Percentiles rank a stretch among this genome's conserved stretches.
These are phyloP conservation scores for Tarsius wallacei DNA, from an alignment of 2,797 vertebrate species.

Conservation along the genomic window DNA sequence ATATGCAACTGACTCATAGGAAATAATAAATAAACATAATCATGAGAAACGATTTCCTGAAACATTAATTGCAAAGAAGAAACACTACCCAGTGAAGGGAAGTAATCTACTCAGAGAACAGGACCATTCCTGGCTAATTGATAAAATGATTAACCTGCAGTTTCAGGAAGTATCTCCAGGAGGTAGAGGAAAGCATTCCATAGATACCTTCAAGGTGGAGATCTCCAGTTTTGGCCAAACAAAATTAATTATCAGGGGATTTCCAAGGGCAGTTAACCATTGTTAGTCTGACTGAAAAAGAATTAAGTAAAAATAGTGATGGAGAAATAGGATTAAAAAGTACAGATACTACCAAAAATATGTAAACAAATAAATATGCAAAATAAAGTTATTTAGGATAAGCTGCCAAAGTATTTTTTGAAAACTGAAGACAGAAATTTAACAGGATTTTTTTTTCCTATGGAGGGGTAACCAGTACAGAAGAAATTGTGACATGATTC, in stretches of 20 bases:
- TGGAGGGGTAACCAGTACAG: background rate
- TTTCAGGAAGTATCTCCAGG: conserved; percentile 78
- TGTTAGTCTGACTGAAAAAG: conserved; percentile 42
- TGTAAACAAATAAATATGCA: background rate
- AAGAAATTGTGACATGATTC: background rate
- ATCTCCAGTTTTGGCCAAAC: conserved; percentile 74
- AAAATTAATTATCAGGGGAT: conserved; percentile 82
- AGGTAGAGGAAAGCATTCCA: conserved; percentile 61
- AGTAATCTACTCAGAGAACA: conserved; percentile 86
- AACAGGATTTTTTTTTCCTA: background rate
- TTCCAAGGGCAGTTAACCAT: conserved; percentile 81
- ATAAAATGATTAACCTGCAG: conserved; percentile 76
- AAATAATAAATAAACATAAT: conserved; percentile 89
- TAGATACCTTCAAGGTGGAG: conserved; percentile 75
- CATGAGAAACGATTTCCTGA: conserved; percentile 88
- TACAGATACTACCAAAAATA: background rate
- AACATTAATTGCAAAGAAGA: conserved; percentile 85
- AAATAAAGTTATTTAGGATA: background rate
- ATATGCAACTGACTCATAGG: conserved; percentile 86
- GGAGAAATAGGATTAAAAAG: conserved; percentile 72
- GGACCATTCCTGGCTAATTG: conserved; percentile 79
- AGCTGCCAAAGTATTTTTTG: background rate
- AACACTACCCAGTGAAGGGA: conserved; percentile 85
- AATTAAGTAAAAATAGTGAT: conserved; percentile 71
- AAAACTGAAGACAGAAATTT: background rate